Conservation (phyloP, 2,888 invertebrate genomes). For the Cryptocephalus primarius region DNA sequence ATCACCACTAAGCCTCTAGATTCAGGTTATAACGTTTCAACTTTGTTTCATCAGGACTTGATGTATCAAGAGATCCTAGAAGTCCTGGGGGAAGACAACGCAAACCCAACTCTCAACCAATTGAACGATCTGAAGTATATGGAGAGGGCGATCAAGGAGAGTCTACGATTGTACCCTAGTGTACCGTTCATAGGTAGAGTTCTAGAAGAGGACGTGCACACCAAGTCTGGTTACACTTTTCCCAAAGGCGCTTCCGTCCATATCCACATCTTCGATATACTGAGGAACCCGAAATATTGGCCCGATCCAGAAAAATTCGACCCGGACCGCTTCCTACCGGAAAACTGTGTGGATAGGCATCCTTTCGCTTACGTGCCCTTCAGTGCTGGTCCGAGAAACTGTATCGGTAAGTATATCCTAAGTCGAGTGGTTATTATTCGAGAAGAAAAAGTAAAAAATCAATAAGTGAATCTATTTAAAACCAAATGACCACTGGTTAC, state of each 20-base stretch:
- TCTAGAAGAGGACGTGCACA: conserved; percentile 20
- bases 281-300: conserved; percentile 51
- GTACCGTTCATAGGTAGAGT: conserved; percentile 31
- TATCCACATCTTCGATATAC: conserved; percentile 51
- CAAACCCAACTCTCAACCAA: conserved; percentile 23
- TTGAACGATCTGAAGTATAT: conserved; percentile 30
- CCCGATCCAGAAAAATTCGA: conserved; percentile 54
- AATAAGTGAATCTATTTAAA: no score
- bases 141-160: conserved; percentile 33
- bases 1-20: no score
- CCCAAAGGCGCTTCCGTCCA: conserved; percentile 43
- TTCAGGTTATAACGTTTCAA: not conserved
- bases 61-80: conserved; percentile 20
- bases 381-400: conserved; percentile 58
- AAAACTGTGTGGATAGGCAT: conserved; percentile 44
- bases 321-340: conserved; percentile 59
- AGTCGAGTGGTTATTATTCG: no score
- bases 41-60: conserved; percentile 11
- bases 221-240: conserved; percentile 27
- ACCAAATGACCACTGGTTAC: no score
- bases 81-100: conserved; percentile 18
- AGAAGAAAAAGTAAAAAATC: not conserved
- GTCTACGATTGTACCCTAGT: conserved; percentile 31
- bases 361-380: conserved; percentile 56
- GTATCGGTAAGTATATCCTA: conserved; percentile 49